A percentile compares a stretch with the other conserved stretches of the same genome.
Conservation (phyloP, 2,113 vertebrate genomes). For the Osmerus mordax region DNA sequence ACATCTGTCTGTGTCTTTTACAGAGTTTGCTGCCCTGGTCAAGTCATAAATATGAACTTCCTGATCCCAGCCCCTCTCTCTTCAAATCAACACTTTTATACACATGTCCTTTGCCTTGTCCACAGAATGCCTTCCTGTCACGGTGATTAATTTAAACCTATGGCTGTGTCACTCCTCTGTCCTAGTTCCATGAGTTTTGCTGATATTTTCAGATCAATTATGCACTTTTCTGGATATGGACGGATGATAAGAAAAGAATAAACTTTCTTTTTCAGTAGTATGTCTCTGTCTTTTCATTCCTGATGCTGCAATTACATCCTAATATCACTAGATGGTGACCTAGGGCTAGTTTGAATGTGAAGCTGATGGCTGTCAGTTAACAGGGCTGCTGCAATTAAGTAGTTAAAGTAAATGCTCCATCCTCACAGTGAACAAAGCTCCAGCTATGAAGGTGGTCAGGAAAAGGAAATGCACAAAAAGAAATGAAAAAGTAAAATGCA, state of each 20-base stretch:
- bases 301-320: conserved; percentile 5
- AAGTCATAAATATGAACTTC: conserved; percentile 70
- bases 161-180: conserved; percentile 64
- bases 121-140: conserved; percentile 31
- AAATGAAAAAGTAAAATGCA: too few relatives aligned
- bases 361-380: neutral
- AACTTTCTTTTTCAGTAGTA: conserved; percentile 74
- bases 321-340: conserved; percentile 46
- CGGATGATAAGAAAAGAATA: conserved; percentile 72
- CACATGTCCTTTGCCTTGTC: conserved; percentile 53
- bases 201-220: conserved; percentile 64
- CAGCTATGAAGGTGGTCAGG: too few relatives aligned
- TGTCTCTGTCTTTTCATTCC: conserved; percentile 13
- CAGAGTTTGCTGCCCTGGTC: conserved; percentile 76
- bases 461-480: too few relatives aligned
- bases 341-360: neutral
- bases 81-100: conserved; percentile 70
- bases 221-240: conserved; percentile 73
- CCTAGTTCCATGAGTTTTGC: conserved; percentile 65
- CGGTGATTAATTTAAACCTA: conserved; percentile 63
- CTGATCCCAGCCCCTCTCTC: conserved; percentile 59
- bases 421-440: too few relatives aligned
- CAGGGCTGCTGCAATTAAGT: too few relatives aligned
- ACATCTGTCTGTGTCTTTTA: conserved; percentile 26
- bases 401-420: too few relatives aligned